Conservation (phyloP, 64 coral and sea anemone genomes). For the Cladopsammia gracilis region DNA sequence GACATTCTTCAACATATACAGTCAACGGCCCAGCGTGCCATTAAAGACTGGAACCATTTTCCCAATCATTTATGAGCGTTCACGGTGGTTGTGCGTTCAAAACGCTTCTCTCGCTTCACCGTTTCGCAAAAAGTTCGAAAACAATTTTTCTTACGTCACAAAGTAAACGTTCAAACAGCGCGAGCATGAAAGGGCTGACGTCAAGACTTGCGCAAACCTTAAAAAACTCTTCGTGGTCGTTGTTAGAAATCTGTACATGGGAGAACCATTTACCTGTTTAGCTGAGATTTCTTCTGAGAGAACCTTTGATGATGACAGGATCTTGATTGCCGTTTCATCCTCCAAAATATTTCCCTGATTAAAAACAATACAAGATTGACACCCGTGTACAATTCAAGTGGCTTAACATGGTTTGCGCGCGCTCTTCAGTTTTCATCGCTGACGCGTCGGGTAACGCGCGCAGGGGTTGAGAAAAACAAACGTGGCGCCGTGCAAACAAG, state of each 20-base stretch:
- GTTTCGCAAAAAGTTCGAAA: neutral
- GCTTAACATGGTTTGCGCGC: too few species aligned
- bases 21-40: too few species aligned
- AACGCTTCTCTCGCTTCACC: neutral
- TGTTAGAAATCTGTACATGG: too few species aligned
- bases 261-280: slow-evolving; percentile 79
- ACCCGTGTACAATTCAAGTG: neutral
- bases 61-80: neutral
- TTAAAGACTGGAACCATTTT: neutral
- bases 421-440: too few species aligned
- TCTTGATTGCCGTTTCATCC: slow-evolving; percentile 98
- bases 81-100: neutral
- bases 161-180: neutral
- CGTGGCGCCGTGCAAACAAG: too few species aligned
- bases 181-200: neutral
- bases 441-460: too few species aligned
- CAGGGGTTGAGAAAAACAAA: too few species aligned
- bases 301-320: slow-evolving; percentile 98
- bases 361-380: neutral
- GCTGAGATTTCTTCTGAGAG: slow-evolving; percentile 98
- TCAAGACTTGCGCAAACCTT: neutral
- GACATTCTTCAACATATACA: too few species aligned
- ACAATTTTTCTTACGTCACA: neutral
- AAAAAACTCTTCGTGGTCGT: too few species aligned
- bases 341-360: slow-evolving; percentile 97